Conservation (phyloP, 2,113 vertebrate species). For the Lagopus muta region DNA sequence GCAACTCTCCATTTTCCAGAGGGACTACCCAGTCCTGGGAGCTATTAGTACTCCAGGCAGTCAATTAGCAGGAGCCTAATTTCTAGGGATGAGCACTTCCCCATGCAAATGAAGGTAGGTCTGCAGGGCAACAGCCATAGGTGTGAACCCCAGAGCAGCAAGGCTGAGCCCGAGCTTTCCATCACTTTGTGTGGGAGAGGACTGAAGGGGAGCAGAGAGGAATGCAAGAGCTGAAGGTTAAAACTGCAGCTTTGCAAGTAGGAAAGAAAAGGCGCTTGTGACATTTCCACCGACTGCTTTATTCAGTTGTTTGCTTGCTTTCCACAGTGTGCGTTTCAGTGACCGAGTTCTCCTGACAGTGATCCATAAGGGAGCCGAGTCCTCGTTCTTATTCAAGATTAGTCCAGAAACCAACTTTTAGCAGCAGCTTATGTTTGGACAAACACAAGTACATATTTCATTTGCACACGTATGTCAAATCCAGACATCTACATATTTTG, state of each 20-base stretch:
- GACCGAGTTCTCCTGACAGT: not conserved
- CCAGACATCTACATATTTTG: not conserved
- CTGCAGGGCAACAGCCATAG: not conserved
- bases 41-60: not conserved
- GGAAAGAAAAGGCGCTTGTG: not conserved
- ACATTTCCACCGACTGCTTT: not conserved
- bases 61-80: not conserved
- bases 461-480: not conserved
- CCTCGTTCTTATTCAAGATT: not conserved
- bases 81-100: not conserved
- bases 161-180: not conserved
- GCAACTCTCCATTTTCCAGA: not conserved
- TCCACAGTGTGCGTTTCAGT: not conserved
- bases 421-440: not conserved
- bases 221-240: not conserved
- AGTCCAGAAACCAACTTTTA: not conserved
- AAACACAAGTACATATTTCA: not conserved
- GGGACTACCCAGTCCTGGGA: not conserved
- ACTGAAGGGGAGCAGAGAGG: not conserved
- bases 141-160: not conserved
- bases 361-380: not conserved
- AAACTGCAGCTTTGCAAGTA: not conserved
- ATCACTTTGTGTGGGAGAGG: not conserved
- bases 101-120: rapidly evolving
- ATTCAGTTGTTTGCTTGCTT: not conserved